Evolutionary conservation across 2,113 vertebrate species (phyloP).

Genomic region (Camelus bactrianus): DNA sequence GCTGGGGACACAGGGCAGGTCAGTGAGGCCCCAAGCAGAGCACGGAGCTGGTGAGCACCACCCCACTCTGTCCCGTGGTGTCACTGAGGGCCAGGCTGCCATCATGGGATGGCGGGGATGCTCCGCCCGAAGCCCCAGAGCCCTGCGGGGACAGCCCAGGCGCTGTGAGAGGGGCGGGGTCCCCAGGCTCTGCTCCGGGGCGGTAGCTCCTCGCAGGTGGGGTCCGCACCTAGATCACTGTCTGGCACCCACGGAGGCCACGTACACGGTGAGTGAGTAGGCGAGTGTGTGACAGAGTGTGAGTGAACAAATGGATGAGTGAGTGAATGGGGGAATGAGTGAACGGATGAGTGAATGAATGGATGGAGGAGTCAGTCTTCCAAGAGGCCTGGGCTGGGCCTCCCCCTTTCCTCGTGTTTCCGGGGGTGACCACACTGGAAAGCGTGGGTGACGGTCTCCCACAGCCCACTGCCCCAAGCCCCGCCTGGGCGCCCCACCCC

Average conservation of each 20-base stretch:
- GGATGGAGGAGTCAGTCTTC: no score
- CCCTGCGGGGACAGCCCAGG: rapidly evolving
- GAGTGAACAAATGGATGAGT: rapidly evolving
- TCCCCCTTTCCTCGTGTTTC: neutral
- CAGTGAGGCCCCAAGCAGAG: neutral
- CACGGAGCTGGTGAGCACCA: rapidly evolving
- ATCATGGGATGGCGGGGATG: neutral
- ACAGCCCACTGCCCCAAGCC: rapidly evolving
- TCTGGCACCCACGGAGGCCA: no score
- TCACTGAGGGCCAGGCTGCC: no score
- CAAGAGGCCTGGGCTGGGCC: neutral
- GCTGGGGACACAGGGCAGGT: neutral
- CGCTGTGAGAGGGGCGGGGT: rapidly evolving
- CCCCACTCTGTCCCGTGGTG: rapidly evolving
- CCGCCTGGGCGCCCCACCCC: rapidly evolving
- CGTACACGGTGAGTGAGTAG: neutral
- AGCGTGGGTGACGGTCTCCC: rapidly evolving
- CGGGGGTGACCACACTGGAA: neutral
- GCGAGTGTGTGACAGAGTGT: neutral
- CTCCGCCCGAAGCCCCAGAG: neutral
- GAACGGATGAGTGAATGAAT: rapidly evolving
- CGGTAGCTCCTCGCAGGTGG: neutral
- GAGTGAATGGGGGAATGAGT: neutral
- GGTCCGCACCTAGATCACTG: neutral
- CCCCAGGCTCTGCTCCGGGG: no score